Percentiles rank a stretch among this genome's conserved stretches.
phyloP scores from a whole-genome alignment of 35 echinoderm and acorn worm species.

The Eucidaris tribuloides region DNA sequence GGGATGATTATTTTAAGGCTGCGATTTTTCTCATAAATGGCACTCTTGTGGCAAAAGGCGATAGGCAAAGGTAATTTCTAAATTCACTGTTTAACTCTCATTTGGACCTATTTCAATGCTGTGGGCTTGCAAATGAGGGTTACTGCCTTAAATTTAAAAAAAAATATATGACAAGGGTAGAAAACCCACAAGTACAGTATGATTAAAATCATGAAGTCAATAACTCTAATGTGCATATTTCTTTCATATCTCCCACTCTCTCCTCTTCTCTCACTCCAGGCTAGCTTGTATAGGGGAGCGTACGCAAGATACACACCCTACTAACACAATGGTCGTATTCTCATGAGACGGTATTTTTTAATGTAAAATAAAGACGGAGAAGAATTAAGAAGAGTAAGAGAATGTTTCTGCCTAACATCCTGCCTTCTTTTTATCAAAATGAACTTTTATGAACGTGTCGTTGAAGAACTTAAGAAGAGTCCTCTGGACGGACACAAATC shows the following conservation, averaged over 20 bases:
- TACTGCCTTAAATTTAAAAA: neutral
- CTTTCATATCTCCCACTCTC: neutral
- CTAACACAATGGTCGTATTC: constrained; percentile 10
- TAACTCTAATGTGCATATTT: neutral
- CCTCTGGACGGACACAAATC: too few relatives aligned
- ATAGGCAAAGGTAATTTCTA: neutral
- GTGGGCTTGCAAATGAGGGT: neutral
- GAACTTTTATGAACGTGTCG: too few relatives aligned
- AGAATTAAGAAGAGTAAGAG: too few relatives aligned
- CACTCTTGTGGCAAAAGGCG: too few relatives aligned
- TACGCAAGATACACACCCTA: constrained; percentile 66
- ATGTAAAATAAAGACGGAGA: too few relatives aligned
- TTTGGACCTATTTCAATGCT: too few relatives aligned
- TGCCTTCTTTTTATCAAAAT: too few relatives aligned
- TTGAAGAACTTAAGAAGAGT: too few relatives aligned
- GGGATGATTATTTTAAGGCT: too few relatives aligned
- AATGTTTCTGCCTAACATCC: too few relatives aligned
- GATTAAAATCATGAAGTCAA: neutral
- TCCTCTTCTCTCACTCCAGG: neutral
- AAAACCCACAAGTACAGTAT: neutral
- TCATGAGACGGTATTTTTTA: neutral
- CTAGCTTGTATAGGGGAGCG: constrained; percentile 53
- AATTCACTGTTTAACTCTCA: neutral
- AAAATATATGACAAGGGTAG: neutral
- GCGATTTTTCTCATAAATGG: too few relatives aligned